A percentile compares a stretch with the other conserved stretches of the same genome.
Evolutionary conservation across 2,888 invertebrate species (phyloP).

Genomic region (Agrilus biguttatus): DNA sequence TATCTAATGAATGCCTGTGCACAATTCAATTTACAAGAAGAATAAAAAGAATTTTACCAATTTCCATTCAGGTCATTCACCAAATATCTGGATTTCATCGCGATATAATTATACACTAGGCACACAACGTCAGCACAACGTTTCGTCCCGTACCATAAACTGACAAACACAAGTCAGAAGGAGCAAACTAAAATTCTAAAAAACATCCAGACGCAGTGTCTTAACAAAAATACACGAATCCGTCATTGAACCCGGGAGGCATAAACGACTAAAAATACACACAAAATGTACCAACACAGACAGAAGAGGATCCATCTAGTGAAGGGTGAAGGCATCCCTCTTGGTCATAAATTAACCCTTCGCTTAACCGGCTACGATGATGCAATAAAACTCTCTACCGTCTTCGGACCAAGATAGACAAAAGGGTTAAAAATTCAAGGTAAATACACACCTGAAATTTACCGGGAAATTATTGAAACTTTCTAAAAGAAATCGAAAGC

Average conservation of each 20-base stretch:
- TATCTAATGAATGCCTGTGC: too few species aligned
- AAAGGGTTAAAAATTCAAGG: conserved; percentile 5
- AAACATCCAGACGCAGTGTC: too few species aligned
- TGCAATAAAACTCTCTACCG: conserved; percentile 6
- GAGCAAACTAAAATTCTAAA: too few species aligned
- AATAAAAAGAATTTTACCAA: too few species aligned
- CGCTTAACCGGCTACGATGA: conserved; percentile 1
- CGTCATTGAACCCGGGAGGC: conserved; percentile 3
- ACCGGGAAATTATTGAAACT: conserved; percentile 1
- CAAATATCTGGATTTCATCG: too few species aligned
- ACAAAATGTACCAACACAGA: not conserved
- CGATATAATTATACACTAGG: too few species aligned
- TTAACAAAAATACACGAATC: not conserved
- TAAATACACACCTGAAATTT: not conserved
- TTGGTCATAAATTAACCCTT: conserved; percentile 8
- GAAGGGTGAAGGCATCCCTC: conserved; percentile 3
- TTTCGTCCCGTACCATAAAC: too few species aligned
- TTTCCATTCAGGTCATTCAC: too few species aligned
- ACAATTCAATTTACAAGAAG: too few species aligned
- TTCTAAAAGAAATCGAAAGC: conserved; percentile 13
- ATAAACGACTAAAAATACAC: too few species aligned
- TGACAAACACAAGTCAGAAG: too few species aligned
- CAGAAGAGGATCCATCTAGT: conserved; percentile 5
- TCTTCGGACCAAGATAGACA: conserved; percentile 8
- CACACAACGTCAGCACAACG: too few species aligned